Evolutionary conservation across 1,140 invertebrate genomes (phyloP).

Genomic region (Harpegnathos saltator): DNA sequence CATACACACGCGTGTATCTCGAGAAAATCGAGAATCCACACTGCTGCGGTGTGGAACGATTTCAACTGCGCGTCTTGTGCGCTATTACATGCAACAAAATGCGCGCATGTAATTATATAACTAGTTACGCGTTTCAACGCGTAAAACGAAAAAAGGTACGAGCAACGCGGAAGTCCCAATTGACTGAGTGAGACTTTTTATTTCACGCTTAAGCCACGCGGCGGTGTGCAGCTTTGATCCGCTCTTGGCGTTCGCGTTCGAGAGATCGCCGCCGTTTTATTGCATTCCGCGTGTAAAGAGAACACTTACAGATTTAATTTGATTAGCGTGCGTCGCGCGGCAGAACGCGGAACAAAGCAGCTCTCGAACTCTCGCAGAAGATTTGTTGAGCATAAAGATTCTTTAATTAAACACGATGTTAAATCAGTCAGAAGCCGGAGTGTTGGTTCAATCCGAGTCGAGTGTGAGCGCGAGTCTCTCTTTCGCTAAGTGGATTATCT

Average conservation of each 20-base stretch:
- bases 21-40: constrained; percentile 31
- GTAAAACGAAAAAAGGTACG: neutral
- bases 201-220: neutral
- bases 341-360: neutral
- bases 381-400: constrained; percentile 20
- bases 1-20: neutral
- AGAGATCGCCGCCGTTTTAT: neutral
- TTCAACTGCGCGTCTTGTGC: constrained; percentile 40
- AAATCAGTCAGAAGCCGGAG: neutral
- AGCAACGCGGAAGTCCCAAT: neutral
- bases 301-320: constrained; percentile 43
- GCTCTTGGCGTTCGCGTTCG: neutral
- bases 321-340: constrained; percentile 21
- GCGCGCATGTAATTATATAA: constrained; percentile 32
- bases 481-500: constrained; percentile 48
- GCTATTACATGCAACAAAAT: constrained; percentile 32
- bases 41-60: too few species aligned
- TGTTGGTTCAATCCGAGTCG: neutral
- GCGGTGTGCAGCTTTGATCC: neutral
- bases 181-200: constrained; percentile 27
- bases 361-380: too few species aligned
- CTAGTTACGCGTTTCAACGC: constrained; percentile 14
- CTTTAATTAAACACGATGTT: constrained; percentile 33
- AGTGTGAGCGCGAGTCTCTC: neutral
- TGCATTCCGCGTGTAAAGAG: neutral